Evolutionary conservation across 2,113 vertebrate genomes (phyloP).

Genomic region (Phycodurus eques): DNA sequence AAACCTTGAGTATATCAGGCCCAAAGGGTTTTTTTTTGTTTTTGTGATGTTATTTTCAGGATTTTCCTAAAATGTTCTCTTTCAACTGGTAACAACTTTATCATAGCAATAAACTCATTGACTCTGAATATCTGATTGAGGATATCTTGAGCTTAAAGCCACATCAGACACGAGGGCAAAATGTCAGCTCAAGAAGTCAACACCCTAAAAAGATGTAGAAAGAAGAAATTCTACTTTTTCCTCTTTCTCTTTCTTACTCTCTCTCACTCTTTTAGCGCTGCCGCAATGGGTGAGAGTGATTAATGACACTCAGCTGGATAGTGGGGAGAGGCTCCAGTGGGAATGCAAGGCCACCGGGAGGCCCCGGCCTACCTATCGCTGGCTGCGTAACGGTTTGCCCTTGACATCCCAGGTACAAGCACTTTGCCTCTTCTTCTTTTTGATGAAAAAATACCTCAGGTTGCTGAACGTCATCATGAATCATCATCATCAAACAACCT

Average conservation of each 20-base stretch:
- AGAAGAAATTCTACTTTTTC: too few species aligned
- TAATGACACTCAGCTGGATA: constrained; percentile 92
- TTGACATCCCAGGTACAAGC: constrained; percentile 80
- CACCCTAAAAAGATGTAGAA: background rate
- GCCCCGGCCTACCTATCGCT: constrained; percentile 87
- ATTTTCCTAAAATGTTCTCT: too few species aligned
- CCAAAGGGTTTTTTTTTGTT: too few species aligned
- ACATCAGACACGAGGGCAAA: background rate
- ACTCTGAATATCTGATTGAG: too few species aligned
- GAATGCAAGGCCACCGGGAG: constrained; percentile 91
- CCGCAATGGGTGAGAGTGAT: constrained; percentile 91
- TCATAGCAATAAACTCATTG: too few species aligned
- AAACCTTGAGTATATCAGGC: too few species aligned
- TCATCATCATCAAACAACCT: background rate
- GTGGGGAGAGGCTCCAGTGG: constrained; percentile 88
- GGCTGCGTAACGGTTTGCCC: constrained; percentile 86
- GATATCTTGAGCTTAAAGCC: too few species aligned
- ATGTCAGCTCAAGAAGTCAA: background rate
- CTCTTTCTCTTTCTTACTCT: too few species aligned
- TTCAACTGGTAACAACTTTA: too few species aligned
- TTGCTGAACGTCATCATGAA: constrained; percentile 10
- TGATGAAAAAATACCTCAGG: constrained; percentile 3
- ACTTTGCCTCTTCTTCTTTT: constrained; percentile 9
- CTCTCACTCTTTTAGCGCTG: constrained; percentile 65
- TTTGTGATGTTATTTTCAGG: too few species aligned